Evolutionary conservation across 2,113 vertebrate species (phyloP), one percentile per base, ranked within the genome.

Genomic region (Microcebus murinus): DNA sequence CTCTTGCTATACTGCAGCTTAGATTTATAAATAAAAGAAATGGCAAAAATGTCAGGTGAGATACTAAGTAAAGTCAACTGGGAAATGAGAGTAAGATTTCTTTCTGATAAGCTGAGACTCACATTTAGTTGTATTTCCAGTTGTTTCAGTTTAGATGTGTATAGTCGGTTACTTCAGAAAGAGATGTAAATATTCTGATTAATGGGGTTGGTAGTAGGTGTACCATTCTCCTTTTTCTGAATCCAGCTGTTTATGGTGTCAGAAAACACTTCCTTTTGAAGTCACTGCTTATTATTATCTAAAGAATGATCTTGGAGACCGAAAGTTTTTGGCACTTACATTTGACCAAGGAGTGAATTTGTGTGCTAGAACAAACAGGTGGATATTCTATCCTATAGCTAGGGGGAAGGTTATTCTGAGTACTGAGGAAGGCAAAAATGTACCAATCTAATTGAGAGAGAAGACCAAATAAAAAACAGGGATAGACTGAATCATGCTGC

Each of bases 21-120:
- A 94, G 48, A 70, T 94, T 81, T 95, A 67, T 92, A 97, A 97
- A 91, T 94, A 95, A 96, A 76, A 92, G 67, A 94, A 87, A 94
- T 91, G 57, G 68, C 45, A 90, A 85, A 91, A 96, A 92, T 95
- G n/a, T 94, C 88, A 94, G 31, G 42, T 63, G 96, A 91, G 18
- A 83, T 86, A 89, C 31, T 97, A 65, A 90, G 73, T 91, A 25
- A 95, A 94, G 87, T 92, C 71, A 79, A 73, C n/a, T 94, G 79
- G 29, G 63, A 97, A 96, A 52, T 68, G 45, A 76, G 61, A 96
- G 21, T 67, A 94, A 82, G 55, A 94, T 84, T 91, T 95, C 65
- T 94, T 98, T 97, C 81, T 95, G 93, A 86, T 80, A 96, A 95
- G 13, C 48, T 3, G 52, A 82, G 11, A 86, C 50, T 87, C 42